Conservation (phyloP, 2,113 vertebrate genomes). For the Aptenodytes forsteri region DNA sequence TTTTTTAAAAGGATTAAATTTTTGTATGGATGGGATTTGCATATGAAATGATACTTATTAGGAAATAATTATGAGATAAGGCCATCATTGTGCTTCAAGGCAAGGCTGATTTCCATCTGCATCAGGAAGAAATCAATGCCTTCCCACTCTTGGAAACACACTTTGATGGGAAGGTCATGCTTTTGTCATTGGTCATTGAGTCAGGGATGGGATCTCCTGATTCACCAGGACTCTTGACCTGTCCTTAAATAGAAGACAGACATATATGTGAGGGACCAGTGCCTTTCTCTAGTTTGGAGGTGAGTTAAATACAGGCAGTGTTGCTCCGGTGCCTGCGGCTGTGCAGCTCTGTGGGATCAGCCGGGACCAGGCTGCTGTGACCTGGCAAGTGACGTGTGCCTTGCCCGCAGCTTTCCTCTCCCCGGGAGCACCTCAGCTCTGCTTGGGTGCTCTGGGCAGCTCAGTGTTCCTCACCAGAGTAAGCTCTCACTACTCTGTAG, state of each 20-base stretch:
- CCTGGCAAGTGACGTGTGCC: accelerated
- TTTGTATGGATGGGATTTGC: constrained; percentile 24
- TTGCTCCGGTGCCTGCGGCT: neutral
- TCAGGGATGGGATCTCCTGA: neutral
- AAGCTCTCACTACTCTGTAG: neutral
- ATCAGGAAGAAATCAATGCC: neutral
- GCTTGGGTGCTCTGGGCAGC: too few species aligned
- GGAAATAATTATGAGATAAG: constrained; percentile 32
- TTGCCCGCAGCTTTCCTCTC: neutral
- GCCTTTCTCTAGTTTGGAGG: neutral
- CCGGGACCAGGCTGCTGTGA: neutral
- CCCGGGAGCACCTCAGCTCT: neutral
- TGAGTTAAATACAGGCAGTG: neutral
- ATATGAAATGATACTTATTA: constrained; percentile 45
- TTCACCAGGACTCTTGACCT: neutral
- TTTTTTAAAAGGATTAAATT: constrained; percentile 27
- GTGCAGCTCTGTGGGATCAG: neutral
- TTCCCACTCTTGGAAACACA: neutral
- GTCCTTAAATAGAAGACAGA: neutral
- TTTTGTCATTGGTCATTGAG: neutral
- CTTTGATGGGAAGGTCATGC: too few species aligned
- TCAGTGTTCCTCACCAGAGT: neutral
- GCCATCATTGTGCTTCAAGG: neutral
- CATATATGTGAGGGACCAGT: neutral
- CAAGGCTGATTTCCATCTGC: neutral